A percentile compares a stretch with the other conserved stretches of the same genome.
These are phyloP conservation scores for Mallateleia sp. DNA, from an alignment of 2,888 invertebrate genomes.

Conservation along the genomic window DNA sequence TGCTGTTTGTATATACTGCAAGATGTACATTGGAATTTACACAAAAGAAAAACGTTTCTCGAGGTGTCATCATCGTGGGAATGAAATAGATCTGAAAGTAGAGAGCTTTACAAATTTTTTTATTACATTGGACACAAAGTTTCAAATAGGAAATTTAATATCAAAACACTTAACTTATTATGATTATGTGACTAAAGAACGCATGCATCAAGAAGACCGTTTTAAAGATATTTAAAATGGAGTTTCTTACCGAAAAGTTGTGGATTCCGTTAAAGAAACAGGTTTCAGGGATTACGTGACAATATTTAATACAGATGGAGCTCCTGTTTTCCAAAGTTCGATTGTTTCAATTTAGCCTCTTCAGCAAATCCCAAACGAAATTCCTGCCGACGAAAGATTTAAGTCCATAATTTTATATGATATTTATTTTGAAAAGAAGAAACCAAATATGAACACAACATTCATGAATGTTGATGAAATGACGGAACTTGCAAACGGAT, in stretches of 20 bases:
- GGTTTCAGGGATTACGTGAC: background rate
- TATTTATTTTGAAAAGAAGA: background rate
- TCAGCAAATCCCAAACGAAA: background rate
- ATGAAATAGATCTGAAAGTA: background rate
- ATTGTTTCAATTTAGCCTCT: background rate
- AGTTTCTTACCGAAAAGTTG: constrained; percentile 1
- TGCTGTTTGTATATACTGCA: background rate
- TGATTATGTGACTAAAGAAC: constrained; percentile 5
- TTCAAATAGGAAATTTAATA: background rate
- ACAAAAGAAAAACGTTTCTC: background rate
- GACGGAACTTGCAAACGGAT: background rate
- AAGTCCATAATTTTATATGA: background rate
- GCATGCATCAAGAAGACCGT: background rate
- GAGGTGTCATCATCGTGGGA: background rate
- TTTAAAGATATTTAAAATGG: constrained; percentile 3
- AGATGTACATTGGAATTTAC: background rate
- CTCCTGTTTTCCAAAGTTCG: background rate
- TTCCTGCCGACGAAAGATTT: background rate
- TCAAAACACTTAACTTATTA: background rate
- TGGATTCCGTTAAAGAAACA: background rate
- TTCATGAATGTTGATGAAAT: background rate
- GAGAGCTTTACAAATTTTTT: background rate
- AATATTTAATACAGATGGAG: background rate
- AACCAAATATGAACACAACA: background rate
- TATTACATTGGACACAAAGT: background rate